A percentile compares a stretch with the other conserved stretches of the same genome.
These are phyloP conservation scores for Macrosteles quadrilineatus DNA, from an alignment of 1,140 invertebrate species.

Conservation along the genomic window DNA sequence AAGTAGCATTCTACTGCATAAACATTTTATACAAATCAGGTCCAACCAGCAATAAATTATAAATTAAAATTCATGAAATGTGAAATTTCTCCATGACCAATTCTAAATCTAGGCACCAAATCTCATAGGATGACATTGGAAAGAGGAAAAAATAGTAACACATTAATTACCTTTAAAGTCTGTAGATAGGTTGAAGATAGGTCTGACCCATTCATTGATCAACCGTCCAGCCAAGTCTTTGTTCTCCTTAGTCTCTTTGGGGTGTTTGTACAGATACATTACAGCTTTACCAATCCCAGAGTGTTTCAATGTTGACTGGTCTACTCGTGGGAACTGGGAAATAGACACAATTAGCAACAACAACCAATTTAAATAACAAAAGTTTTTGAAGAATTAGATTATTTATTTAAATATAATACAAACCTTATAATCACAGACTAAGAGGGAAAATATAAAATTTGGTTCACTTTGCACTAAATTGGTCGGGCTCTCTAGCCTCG, in stretches of 20 bases:
- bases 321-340: conserved; percentile 85
- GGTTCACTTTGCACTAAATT: too few relatives aligned
- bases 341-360: conserved; percentile 29
- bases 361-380: too few relatives aligned
- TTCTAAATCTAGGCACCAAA: too few relatives aligned
- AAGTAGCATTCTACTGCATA: too few relatives aligned
- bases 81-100: background rate
- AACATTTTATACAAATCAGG: too few relatives aligned
- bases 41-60: too few relatives aligned
- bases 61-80: conserved; percentile 37
- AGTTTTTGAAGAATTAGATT: background rate
- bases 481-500: too few relatives aligned
- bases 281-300: conserved; percentile 97
- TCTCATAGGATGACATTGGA: too few relatives aligned
- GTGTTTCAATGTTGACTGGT: conserved; percentile 86
- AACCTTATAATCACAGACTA: too few relatives aligned
- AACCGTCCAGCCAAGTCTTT: conserved; percentile 86
- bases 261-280: conserved; percentile 99
- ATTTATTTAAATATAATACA: too few relatives aligned
- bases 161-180: conserved; percentile 85
- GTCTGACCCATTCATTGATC: conserved; percentile 95
- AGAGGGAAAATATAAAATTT: too few relatives aligned
- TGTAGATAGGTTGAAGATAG: conserved; percentile 94
- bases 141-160: too few relatives aligned
- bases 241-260: conserved; percentile 94